Evolutionary conservation across 2,888 invertebrate species (phyloP), one percentile per base, ranked within the genome.

Genomic region (Hedya salicella): DNA sequence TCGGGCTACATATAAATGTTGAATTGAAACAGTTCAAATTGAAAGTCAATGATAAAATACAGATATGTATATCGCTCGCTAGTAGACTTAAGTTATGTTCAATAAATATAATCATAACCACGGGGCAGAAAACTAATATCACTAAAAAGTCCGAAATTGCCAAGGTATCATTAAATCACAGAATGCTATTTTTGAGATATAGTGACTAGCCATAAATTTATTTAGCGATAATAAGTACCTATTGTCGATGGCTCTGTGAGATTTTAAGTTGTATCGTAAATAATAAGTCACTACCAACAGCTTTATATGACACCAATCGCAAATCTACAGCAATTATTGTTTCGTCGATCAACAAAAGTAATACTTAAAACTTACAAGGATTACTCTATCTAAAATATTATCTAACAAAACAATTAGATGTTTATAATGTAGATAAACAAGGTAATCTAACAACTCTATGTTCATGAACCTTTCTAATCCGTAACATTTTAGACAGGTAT

Each of bases 161-260:
- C 83, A 89, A 88, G 83, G 85, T 85, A 83, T 86, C 77, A 73
- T 77, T 77, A 74, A 79, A 89, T 90, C 89, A 89, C 89, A 89
- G 87, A 83, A 84, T 76, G 83, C 85, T 82, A 81, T 84, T 82
- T 78, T 75, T 73, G 75, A 78, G 73, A 80, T 73, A 78, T 62
- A 72, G 71, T 73, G 75, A 78, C 75, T 71, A 72, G 62, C 57
- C 69, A 73, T 71, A 74, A 74, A 75, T 68, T 64, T 71, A 73
- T 70, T 52, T 32, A 50, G 46, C 46, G 53, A 69, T 72, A 76
- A 71, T 73, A 69, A 73, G 61, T 66, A 61, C 40, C 66, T 61
- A 66, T 66, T 61, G 66, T 61, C 53, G 50, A 59, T 59, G 52
- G 59, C 56, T 62, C 21, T 14, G 21, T 17, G 36, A 62, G 54